Evolutionary conservation across 2,888 invertebrate species (phyloP).

Genomic region (Anthrax anthrax): DNA sequence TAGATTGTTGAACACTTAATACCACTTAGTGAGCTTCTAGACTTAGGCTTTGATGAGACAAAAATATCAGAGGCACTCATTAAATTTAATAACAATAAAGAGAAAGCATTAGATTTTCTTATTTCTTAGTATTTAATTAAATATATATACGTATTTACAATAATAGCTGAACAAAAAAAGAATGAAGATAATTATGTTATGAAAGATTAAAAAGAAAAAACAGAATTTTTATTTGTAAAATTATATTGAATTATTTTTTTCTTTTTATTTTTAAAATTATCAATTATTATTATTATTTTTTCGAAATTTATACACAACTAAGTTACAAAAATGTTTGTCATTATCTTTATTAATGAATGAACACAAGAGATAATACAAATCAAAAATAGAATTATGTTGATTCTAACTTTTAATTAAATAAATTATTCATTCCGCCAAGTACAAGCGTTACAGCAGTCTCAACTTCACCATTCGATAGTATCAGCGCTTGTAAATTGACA

Average conservation of each 20-base stretch:
- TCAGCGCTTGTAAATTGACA: constrained; percentile 70
- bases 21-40: constrained; percentile 59
- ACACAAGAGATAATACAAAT: too few species aligned
- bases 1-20: constrained; percentile 74
- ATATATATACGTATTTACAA: not conserved
- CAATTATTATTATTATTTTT: too few species aligned
- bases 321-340: too few species aligned
- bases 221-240: too few species aligned
- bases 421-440: constrained; percentile 32
- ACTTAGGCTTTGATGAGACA: constrained; percentile 68
- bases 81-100: constrained; percentile 66
- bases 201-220: too few species aligned
- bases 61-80: constrained; percentile 58
- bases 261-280: too few species aligned
- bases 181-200: too few species aligned
- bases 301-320: too few species aligned
- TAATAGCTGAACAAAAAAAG: not conserved
- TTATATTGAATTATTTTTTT: too few species aligned
- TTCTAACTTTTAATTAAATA: not conserved
- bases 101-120: constrained; percentile 70
- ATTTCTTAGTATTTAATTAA: constrained; percentile 44
- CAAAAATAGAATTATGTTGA: too few species aligned
- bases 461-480: constrained; percentile 64
- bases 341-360: too few species aligned
- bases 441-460: constrained; percentile 84